Base-by-base conservation (phyloP, 2,888 invertebrate species). In the Caenorhabditis wallacei region DNA sequence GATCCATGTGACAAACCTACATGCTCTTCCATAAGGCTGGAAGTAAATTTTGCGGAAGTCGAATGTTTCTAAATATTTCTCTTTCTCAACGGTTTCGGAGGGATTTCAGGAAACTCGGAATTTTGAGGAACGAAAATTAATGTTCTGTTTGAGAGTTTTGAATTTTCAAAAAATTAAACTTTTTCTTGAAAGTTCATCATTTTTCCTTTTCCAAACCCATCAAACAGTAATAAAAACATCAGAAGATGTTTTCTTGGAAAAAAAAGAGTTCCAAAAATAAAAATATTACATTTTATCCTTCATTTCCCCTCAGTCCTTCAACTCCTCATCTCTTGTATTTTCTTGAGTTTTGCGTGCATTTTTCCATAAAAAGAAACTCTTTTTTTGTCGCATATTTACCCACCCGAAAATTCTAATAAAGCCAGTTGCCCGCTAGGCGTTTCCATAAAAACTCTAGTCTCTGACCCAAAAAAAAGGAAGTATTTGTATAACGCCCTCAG, bases 381-480 rank as follows among this genome's bases (percentile, higher is more conserved):
- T 40, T 48, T 30, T 13, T 35, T 22, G 37, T 13, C n/a, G 30
- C 56, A 54, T 74, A 74, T 74, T 74, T 74, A 57, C 56, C 74
- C 74, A 74, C 64, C 74, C 74, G 37, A 56, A 57, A 74, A 74
- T 46, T 64, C 74, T 74, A 64, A 74, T 74, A 74, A 74, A 74
- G 26, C 64, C 37, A 66, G 35, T 66, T 66, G 46, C 46, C 72
- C 64, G 30, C 46, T 64, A 64, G 64, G 46, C 74, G n/a, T n/a
- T 63, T 57, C 43, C 37, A 24, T 61, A 24, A 66, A 51, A 66
- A 59, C 35, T 70, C 20, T 43, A 72, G 72, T 72, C 72, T 61
- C 37, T 72, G 72, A 72, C 53, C 72, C 13, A 26, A 59, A 59
- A 70, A 35, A 16, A 74, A 56, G 64, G 74, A 74, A 74, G 72